These are phyloP conservation scores for Macrophya alboannulata DNA, from an alignment of 2,888 invertebrate species.

Conservation along the genomic window DNA sequence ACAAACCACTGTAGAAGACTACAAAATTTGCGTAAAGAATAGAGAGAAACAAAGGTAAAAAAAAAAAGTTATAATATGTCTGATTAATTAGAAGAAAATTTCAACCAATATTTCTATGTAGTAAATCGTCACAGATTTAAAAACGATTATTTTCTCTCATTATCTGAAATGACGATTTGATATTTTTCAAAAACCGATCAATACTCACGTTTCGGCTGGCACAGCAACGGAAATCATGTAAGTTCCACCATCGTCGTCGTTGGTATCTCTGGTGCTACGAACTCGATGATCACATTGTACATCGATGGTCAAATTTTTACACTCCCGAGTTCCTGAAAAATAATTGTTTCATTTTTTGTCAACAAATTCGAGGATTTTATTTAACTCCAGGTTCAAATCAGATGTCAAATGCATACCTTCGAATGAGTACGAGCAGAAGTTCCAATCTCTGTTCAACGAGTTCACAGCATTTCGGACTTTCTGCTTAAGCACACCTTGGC, in stretches of 20 bases:
- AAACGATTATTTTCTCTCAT: slow-evolving; percentile 12
- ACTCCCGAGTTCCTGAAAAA: slow-evolving; percentile 87
- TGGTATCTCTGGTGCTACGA: slow-evolving; percentile 78
- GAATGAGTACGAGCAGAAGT: slow-evolving; percentile 95
- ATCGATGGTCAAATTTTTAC: slow-evolving; percentile 94
- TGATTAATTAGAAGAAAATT: slow-evolving; percentile 40
- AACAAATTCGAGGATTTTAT: no score
- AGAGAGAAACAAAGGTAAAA: background rate
- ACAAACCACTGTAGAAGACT: slow-evolving; percentile 53
- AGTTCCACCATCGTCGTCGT: slow-evolving; percentile 88
- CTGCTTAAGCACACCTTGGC: slow-evolving; percentile 94
- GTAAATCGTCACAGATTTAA: slow-evolving; percentile 16
- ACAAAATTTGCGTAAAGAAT: slow-evolving; percentile 38
- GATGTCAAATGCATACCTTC: slow-evolving; percentile 83
- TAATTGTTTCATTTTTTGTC: background rate
- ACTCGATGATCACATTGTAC: slow-evolving; percentile 94
- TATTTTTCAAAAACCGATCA: background rate
- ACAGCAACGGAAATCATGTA: slow-evolving; percentile 92
- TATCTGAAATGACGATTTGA: background rate
- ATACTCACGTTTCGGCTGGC: slow-evolving; percentile 92
- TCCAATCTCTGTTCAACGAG: slow-evolving; percentile 96
- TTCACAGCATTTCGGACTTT: slow-evolving; percentile 95
- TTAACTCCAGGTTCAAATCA: background rate
- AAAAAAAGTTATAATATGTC: background rate
- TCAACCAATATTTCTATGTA: slow-evolving; percentile 45